Percentiles rank a stretch among this genome's conserved stretches.
phyloP scores from a whole-genome alignment of 2,113 vertebrate species.

The Oreochromis tanganicae region DNA sequence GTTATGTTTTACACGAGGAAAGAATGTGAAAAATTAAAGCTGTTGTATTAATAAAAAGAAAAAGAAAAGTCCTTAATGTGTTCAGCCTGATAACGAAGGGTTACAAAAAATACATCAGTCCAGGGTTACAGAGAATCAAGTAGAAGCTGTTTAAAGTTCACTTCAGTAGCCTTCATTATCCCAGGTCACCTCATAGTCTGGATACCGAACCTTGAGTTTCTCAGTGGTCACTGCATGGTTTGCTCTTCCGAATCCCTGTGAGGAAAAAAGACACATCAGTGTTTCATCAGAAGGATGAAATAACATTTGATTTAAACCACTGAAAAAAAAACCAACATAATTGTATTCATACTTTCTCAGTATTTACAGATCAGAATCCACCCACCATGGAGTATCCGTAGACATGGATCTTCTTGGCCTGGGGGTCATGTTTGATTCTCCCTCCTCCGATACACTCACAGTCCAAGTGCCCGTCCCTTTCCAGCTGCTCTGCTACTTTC shows the following conservation, averaged over 20 bases:
- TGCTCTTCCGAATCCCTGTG: slow-evolving; percentile 89
- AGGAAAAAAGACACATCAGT: neutral
- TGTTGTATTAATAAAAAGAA: neutral
- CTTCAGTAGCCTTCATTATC: slow-evolving; percentile 88
- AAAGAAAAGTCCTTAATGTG: neutral
- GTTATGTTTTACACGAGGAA: neutral
- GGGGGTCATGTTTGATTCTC: slow-evolving; percentile 78
- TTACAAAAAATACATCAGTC: neutral
- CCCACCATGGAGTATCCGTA: slow-evolving; percentile 93
- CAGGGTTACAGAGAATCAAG: neutral
- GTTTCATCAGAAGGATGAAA: neutral
- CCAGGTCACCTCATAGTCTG: slow-evolving; percentile 89
- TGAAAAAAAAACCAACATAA: fast-evolving
- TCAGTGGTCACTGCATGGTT: slow-evolving; percentile 83
- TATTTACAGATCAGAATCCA: neutral
- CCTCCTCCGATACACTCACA: slow-evolving; percentile 91
- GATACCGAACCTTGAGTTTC: slow-evolving; percentile 83
- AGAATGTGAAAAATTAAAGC: neutral
- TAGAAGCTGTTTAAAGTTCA: neutral
- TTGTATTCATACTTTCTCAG: neutral
- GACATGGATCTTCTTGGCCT: slow-evolving; percentile 83
- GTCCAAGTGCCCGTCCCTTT: slow-evolving; percentile 70
- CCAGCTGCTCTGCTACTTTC: slow-evolving; percentile 76
- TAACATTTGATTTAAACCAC: neutral
- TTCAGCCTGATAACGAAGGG: neutral